Evolutionary conservation across 1,140 invertebrate genomes (phyloP), one percentile per base, ranked within the genome.

Genomic region (Hermetia illucens): DNA sequence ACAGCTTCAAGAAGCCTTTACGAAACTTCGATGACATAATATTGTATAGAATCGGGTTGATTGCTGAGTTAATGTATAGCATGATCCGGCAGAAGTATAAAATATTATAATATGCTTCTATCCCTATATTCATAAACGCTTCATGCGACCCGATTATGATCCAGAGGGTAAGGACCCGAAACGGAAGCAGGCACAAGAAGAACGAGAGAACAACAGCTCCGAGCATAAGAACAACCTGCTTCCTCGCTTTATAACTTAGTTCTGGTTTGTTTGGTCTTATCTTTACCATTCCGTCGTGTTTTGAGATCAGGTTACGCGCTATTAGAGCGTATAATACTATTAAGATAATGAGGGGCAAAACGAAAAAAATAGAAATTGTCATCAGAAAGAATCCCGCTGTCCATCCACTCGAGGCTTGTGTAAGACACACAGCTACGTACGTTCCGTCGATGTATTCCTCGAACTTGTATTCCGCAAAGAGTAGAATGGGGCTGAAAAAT

Each of bases 11-110:
- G 49, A 90, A 90, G 1, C 84, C 86, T 13, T 78, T 75, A 9
- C 88, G 70, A 62, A 91, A 92, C 60, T 90, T 91, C 0, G 83
- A 85, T n/a, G 84, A 89, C 79, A 88, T 88, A 10, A 87, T 66
- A 56, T 85, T 86, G 62, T 92, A 91, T 12, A 91, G 67, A 45
- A 91, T 86, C 3, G 88, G 88, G 63, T 91, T 92, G 39, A 90
- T 76, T 18, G 85, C 84, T 4, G 85, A 89, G 55, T 91, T 90
- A 15, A 90, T 69, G 62, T 91, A 89, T 13, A 87, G 61, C 80
- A 91, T 84, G 19, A 89, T 72, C 32, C 86, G 71, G 49, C 77
- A 82, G 61, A 90, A 82, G 61, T 86, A 90, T 9, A 92, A 68
- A 34, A 92, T 65, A 53, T 78, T 81, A 62, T 86, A 90, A 63